Conservation (phyloP, 2,888 invertebrate genomes). For the Parapristionchus giblindavisi region DNA sequence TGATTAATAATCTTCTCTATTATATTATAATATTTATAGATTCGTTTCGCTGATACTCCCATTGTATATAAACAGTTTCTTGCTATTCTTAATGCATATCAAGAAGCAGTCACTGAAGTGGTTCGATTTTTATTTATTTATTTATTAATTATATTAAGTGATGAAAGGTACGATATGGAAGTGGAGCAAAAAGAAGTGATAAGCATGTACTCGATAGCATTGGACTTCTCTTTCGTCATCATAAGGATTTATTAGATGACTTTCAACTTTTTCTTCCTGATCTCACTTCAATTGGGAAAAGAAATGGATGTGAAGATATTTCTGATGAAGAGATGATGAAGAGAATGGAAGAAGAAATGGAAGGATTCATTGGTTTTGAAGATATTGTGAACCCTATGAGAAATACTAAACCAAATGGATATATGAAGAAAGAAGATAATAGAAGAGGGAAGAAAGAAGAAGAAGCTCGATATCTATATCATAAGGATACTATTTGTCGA, state of each 20-base stretch:
- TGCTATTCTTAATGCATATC: slow-evolving; percentile 9
- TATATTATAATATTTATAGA: not conserved
- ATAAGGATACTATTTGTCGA: not conserved
- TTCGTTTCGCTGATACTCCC: slow-evolving; percentile 14
- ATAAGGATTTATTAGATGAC: slow-evolving; percentile 17
- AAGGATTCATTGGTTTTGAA: not conserved
- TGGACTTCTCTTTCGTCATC: not conserved
- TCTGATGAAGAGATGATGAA: not conserved
- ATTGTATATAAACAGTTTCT: slow-evolving; percentile 29
- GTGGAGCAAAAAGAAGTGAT: slow-evolving; percentile 7
- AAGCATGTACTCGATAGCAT: too few species aligned
- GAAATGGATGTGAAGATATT: too few species aligned
- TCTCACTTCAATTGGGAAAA: not conserved
- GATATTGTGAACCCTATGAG: too few species aligned
- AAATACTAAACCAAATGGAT: too few species aligned
- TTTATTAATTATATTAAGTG: not conserved
- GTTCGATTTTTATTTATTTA: slow-evolving; percentile 1
- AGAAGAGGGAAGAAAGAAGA: not conserved
- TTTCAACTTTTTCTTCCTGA: slow-evolving; percentile 27
- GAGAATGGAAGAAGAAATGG: not conserved
- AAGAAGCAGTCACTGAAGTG: not conserved
- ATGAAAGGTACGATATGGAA: not conserved
- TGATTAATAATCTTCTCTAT: not conserved
- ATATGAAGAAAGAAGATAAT: not conserved
- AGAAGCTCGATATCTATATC: not conserved